Conservation (phyloP, 2,888 invertebrate species). For the Rhagophthalmus giganteus region DNA sequence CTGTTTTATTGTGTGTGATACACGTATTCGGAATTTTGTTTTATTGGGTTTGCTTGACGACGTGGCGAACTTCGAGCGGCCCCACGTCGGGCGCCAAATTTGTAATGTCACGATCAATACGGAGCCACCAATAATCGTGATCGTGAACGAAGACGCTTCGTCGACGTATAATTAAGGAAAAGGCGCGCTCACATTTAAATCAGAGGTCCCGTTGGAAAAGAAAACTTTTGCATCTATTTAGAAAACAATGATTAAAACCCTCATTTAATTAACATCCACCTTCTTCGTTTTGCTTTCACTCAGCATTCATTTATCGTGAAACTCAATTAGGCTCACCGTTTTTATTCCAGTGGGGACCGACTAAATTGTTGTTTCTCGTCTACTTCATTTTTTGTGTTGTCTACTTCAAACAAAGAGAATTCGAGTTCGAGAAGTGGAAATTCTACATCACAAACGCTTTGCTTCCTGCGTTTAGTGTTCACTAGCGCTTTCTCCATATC, state of each 20-base stretch:
- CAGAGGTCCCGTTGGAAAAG: conserved; percentile 13
- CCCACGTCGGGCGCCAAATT: too few relatives aligned
- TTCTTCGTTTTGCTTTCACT: conserved; percentile 32
- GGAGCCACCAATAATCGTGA: neutral
- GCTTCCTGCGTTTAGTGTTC: conserved; percentile 24
- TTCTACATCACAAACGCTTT: conserved; percentile 24
- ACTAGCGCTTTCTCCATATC: conserved; percentile 11
- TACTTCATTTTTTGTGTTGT: conserved; percentile 30
- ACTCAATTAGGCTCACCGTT: conserved; percentile 32
- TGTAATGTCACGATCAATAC: neutral
- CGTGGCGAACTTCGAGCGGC: too few relatives aligned
- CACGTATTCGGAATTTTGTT: neutral
- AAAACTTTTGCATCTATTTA: conserved; percentile 26
- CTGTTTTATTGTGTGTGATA: conserved; percentile 15
- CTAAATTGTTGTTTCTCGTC: conserved; percentile 31
- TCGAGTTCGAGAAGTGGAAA: conserved; percentile 23
- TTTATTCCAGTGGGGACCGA: conserved; percentile 27
- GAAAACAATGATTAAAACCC: conserved; percentile 35
- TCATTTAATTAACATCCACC: conserved; percentile 36
- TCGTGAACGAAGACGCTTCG: neutral
- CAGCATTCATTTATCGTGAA: conserved; percentile 33
- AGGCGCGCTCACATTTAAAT: too few relatives aligned
- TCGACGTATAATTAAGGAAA: conserved; percentile 1
- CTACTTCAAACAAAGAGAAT: conserved; percentile 30
- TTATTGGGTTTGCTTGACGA: too few relatives aligned